phyloP scores from a whole-genome alignment of 2,797 vertebrate species.

The Morus bassanus region DNA sequence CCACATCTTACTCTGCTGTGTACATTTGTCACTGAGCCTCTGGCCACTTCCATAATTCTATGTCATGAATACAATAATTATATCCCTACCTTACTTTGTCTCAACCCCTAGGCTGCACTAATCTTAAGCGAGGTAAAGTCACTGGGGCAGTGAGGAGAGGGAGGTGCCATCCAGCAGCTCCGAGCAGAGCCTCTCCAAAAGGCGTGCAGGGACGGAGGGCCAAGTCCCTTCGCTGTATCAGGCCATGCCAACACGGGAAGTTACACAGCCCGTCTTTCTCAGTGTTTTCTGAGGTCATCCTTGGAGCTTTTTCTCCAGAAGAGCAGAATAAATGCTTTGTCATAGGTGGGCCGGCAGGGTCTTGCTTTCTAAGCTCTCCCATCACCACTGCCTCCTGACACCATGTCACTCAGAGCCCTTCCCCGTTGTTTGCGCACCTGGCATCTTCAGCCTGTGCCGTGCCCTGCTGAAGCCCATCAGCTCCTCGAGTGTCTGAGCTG shows the following conservation, averaged over 20 bases:
- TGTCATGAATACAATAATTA: not conserved
- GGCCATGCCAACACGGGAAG: rapidly evolving
- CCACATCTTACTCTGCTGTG: slow-evolving; percentile 27
- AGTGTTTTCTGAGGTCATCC: not conserved
- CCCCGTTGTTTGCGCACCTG: rapidly evolving
- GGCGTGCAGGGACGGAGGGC: rapidly evolving
- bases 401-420: not conserved
- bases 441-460: rapidly evolving
- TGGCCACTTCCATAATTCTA: not conserved
- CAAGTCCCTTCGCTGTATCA: rapidly evolving
- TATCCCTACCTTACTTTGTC: not conserved
- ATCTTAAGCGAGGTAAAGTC: not conserved
- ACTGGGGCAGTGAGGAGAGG: too few relatives aligned
- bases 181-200: not conserved
- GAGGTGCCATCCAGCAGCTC: not conserved
- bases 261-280: not conserved
- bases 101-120: not conserved
- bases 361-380: not conserved
- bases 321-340: not conserved
- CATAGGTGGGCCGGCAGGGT: not conserved
- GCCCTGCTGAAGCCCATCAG: not conserved
- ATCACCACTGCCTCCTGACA: rapidly evolving
- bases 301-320: not conserved
- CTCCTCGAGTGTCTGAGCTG: not conserved
- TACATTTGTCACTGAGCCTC: not conserved